Evolutionary conservation across 2,113 vertebrate species (phyloP).

Genomic region (Barbus barbus): DNA sequence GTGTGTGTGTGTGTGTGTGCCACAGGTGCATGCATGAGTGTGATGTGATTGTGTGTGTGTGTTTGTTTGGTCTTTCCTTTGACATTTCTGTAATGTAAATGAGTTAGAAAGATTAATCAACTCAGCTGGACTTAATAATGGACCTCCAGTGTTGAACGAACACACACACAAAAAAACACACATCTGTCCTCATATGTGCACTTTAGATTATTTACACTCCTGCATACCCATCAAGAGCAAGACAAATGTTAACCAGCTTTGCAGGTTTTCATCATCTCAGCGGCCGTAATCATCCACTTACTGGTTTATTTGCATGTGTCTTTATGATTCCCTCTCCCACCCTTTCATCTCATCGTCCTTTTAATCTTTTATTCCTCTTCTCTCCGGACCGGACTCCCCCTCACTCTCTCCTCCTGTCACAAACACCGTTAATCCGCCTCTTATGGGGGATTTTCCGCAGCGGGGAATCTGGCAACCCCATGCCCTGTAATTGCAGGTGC

Average conservation of each 20-base stretch:
- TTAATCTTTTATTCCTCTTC: not conserved
- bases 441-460: constrained; percentile 11
- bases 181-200: not conserved
- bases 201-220: not conserved
- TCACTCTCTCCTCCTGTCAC: constrained; percentile 9
- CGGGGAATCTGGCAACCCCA: constrained; percentile 33
- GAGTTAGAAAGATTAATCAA: constrained; percentile 50
- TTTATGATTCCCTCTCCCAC: not conserved
- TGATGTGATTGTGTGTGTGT: constrained; percentile 15
- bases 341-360: not conserved
- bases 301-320: not conserved
- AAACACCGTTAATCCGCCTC: constrained; percentile 36
- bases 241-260: constrained; percentile 23
- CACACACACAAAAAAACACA: not conserved
- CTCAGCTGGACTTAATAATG: constrained; percentile 29
- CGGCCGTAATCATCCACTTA: not conserved
- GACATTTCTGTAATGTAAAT: constrained; percentile 55
- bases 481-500: not conserved
- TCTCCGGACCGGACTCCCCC: not conserved
- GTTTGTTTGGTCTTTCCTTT: constrained; percentile 20
- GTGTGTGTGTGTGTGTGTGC: constrained; percentile 17
- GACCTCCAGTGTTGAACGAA: not conserved
- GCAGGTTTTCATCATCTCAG: constrained; percentile 10
- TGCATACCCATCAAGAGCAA: not conserved
- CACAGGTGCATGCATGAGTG: not conserved